phyloP scores from a whole-genome alignment of 1,140 invertebrate species.

The Cydia splendana region DNA sequence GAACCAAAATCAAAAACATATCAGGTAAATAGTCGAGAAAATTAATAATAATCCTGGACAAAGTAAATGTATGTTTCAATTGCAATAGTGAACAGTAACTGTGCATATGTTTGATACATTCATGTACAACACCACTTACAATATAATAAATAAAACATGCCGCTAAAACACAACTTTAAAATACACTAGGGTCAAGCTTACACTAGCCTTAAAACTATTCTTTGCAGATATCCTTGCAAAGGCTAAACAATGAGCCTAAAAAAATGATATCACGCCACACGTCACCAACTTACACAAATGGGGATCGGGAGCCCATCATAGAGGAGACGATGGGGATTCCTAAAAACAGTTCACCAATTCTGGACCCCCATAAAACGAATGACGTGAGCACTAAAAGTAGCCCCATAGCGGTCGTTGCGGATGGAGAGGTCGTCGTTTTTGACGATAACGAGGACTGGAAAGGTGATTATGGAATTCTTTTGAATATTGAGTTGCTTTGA shows the following conservation, averaged over 20 bases:
- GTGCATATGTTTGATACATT: background rate
- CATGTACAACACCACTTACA: too few relatives aligned
- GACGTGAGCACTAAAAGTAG: slow-evolving; percentile 73
- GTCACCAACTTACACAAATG: slow-evolving; percentile 77
- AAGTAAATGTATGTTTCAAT: background rate
- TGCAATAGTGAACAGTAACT: background rate
- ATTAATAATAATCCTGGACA: background rate
- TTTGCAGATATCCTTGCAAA: slow-evolving; percentile 70
- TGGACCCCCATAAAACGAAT: slow-evolving; percentile 71
- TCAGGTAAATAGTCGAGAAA: background rate
- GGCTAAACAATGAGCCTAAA: slow-evolving; percentile 72
- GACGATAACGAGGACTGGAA: slow-evolving; percentile 89
- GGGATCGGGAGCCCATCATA: slow-evolving; percentile 58
- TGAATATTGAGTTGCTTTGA: slow-evolving; percentile 6
- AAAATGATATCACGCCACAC: slow-evolving; percentile 80
- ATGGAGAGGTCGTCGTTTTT: slow-evolving; percentile 89
- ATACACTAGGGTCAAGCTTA: slow-evolving; percentile 6
- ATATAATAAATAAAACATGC: too few relatives aligned
- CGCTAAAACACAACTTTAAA: background rate
- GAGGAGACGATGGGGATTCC: slow-evolving; percentile 70
- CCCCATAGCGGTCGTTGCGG: slow-evolving; percentile 81
- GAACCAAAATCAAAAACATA: background rate
- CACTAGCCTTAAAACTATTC: slow-evolving; percentile 25
- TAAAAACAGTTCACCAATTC: slow-evolving; percentile 78
- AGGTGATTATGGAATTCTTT: slow-evolving; percentile 57